Percentiles rank a stretch among this genome's conserved stretches.
These are phyloP conservation scores for Timema cristinae DNA, from an alignment of 2,888 invertebrate species.

Conservation along the genomic window DNA sequence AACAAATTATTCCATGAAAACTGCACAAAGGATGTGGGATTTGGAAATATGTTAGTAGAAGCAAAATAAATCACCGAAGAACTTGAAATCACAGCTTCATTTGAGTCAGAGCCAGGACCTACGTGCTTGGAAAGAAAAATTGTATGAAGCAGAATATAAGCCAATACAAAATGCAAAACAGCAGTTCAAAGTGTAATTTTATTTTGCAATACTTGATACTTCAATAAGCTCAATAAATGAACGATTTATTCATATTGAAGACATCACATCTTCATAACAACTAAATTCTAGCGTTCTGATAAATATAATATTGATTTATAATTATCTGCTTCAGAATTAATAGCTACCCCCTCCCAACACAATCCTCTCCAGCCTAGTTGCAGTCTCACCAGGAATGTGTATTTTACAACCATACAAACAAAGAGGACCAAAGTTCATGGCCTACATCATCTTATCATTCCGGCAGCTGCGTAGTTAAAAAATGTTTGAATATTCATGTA, in stretches of 20 bases:
- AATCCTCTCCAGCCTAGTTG: no score
- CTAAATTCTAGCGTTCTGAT: not conserved
- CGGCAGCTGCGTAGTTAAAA: no score
- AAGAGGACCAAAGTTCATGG: no score
- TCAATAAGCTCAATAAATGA: slow-evolving; percentile 10
- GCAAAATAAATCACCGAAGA: not conserved
- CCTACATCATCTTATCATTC: no score
- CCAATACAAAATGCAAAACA: slow-evolving; percentile 4
- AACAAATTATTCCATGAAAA: slow-evolving; percentile 5
- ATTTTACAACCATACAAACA: no score
- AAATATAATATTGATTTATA: no score
- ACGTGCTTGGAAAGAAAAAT: not conserved
- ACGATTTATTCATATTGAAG: not conserved
- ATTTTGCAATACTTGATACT: slow-evolving; percentile 7
- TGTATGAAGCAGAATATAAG: not conserved
- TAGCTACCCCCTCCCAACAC: no score
- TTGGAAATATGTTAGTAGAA: not conserved
- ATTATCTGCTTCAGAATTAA: no score
- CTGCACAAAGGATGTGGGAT: not conserved
- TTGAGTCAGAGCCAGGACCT: slow-evolving; percentile 3
- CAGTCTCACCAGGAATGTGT: no score
- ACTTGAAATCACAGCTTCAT: not conserved
- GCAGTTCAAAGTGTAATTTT: not conserved
- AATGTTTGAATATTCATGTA: no score
- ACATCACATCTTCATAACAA: not conserved